Percentiles rank a stretch among this genome's conserved stretches.
Evolutionary conservation across 1,140 invertebrate genomes (phyloP).

Genomic region (Drosophila grimshawi): DNA sequence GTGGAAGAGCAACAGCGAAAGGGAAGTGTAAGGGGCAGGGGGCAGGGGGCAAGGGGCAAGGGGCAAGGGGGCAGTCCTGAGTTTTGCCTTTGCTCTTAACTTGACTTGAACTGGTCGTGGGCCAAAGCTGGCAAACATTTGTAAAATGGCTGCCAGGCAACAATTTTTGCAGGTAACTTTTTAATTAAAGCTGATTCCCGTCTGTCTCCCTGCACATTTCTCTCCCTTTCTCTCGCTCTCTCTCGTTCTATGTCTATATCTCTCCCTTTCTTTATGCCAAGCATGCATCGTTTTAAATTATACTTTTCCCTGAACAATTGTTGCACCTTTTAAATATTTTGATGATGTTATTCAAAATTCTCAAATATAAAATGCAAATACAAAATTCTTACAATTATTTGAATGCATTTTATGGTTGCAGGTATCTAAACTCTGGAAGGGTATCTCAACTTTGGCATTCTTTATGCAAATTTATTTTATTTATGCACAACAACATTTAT

Average conservation of each 20-base stretch:
- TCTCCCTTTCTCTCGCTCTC: not conserved
- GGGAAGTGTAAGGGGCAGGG: too few species aligned
- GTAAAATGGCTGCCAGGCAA: conserved; percentile 58
- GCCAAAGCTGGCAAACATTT: conserved; percentile 43
- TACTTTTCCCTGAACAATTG: not conserved
- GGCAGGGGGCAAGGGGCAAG: too few species aligned
- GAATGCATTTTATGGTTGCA: not conserved
- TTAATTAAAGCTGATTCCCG: conserved; percentile 71
- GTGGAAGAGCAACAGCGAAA: not conserved
- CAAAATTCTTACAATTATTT: not conserved
- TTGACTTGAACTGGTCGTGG: not conserved
- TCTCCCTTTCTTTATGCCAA: too few species aligned
- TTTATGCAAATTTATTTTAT: too few species aligned
- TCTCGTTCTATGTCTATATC: not conserved
- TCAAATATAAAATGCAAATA: not conserved
- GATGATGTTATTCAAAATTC: conserved; percentile 8
- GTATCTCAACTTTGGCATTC: too few species aligned
- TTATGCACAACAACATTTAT: too few species aligned
- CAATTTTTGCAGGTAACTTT: conserved; percentile 78
- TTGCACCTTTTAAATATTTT: conserved; percentile 8
- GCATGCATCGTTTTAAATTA: not conserved
- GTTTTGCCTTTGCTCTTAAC: not conserved
- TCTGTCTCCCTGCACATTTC: conserved; percentile 2
- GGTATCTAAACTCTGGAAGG: too few species aligned
- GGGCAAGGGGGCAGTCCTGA: not conserved